Percentiles rank a stretch among this genome's conserved stretches.
phyloP scores from a whole-genome alignment of 2,113 vertebrate species.

The Coturnix japonica region DNA sequence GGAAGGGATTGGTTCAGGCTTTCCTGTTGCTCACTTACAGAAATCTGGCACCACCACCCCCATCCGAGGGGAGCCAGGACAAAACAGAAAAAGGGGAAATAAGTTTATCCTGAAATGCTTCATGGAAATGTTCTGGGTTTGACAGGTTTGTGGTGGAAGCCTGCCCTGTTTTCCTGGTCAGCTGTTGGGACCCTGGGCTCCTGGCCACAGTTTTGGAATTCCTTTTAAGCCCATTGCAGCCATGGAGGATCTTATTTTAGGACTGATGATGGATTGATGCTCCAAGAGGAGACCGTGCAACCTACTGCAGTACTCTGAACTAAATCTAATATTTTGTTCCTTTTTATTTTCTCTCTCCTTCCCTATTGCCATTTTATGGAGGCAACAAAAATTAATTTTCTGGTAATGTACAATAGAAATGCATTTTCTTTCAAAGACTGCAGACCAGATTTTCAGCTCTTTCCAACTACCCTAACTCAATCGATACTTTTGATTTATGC shows the following conservation, averaged over 20 bases:
- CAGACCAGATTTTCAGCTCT: slow-evolving; percentile 18
- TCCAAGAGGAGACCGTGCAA: neutral
- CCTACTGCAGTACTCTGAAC: neutral
- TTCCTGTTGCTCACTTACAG: slow-evolving; percentile 17
- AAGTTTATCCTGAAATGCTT: slow-evolving; percentile 20
- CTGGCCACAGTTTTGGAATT: neutral
- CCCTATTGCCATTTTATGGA: neutral
- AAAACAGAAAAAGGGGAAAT: neutral
- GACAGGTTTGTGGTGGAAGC: slow-evolving; percentile 17
- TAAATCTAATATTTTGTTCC: neutral
- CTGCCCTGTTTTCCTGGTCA: neutral
- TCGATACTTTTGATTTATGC: slow-evolving; percentile 51
- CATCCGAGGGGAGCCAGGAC: neutral
- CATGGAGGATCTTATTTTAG: neutral
- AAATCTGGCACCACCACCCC: slow-evolving; percentile 6
- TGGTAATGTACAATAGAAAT: slow-evolving; percentile 24
- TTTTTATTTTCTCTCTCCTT: neutral
- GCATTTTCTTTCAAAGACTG: slow-evolving; percentile 21
- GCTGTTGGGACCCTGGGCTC: neutral
- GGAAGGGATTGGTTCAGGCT: slow-evolving; percentile 2
- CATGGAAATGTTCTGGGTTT: neutral
- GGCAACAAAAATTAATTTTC: slow-evolving; percentile 39
- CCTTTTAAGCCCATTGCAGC: neutral
- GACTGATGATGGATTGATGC: neutral
- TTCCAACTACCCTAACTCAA: slow-evolving; percentile 18